These are phyloP conservation scores for Diabrotica virgifera DNA, from an alignment of 1,140 invertebrate genomes.

Conservation along the genomic window DNA sequence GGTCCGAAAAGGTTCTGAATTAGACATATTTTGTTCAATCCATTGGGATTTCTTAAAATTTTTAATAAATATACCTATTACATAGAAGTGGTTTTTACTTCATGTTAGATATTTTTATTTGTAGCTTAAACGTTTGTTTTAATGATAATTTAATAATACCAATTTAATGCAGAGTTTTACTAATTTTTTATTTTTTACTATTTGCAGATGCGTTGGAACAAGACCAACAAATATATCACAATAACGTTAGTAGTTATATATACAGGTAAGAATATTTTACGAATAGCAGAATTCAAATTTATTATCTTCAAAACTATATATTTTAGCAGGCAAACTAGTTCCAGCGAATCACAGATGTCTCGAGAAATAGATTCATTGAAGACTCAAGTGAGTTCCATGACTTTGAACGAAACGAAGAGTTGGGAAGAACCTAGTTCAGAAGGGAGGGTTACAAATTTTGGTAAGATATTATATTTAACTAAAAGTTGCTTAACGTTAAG, in stretches of 20 bases:
- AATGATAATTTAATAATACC: too few species aligned
- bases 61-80: too few species aligned
- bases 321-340: constrained; percentile 42
- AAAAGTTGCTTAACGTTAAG: too few species aligned
- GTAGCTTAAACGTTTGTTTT: too few species aligned
- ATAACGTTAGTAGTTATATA: constrained; percentile 14
- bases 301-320: background rate
- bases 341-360: constrained; percentile 42
- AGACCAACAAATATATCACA: constrained; percentile 7
- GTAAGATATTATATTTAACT: constrained; percentile 6
- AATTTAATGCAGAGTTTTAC: background rate
- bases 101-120: too few species aligned
- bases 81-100: too few species aligned
- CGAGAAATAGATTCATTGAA: constrained; percentile 38
- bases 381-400: constrained; percentile 33
- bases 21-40: too few species aligned
- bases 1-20: too few species aligned
- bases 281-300: too few species aligned
- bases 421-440: constrained; percentile 32
- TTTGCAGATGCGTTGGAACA: constrained; percentile 26
- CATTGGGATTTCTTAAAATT: too few species aligned
- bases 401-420: constrained; percentile 26
- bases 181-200: constrained; percentile 9
- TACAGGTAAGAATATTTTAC: constrained; percentile 17
- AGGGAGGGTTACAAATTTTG: constrained; percentile 22